Percentiles rank a stretch among this genome's conserved stretches.
Evolutionary conservation across 2,113 vertebrate genomes (phyloP).

Genomic region (Cinclus mexicanus): DNA sequence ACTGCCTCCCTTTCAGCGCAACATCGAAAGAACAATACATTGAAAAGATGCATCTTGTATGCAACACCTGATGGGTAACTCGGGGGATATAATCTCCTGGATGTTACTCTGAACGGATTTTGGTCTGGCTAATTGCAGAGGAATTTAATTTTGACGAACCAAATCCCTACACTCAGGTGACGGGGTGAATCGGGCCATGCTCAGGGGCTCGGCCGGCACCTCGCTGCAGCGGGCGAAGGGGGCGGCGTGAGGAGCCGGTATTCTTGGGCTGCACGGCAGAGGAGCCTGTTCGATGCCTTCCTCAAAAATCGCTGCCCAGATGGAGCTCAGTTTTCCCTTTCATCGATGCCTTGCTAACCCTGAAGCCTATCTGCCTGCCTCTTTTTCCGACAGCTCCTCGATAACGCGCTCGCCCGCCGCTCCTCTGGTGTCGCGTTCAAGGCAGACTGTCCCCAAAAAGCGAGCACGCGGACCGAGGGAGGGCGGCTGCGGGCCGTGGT

Average conservation of each 20-base stretch:
- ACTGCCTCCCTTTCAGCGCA: constrained; percentile 36
- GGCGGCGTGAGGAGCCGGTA: not conserved
- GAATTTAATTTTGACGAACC: constrained; percentile 7
- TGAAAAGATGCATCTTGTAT: not conserved
- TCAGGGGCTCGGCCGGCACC: not conserved
- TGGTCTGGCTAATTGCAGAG: not conserved
- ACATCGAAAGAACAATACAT: not conserved
- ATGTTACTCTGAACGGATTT: not conserved
- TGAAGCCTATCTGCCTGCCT: not conserved
- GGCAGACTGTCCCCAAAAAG: not conserved
- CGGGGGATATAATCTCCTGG: not conserved
- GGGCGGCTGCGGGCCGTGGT: accelerated
- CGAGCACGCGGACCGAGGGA: not conserved
- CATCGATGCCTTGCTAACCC: not conserved
- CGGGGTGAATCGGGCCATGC: not conserved
- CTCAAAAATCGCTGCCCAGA: not conserved
- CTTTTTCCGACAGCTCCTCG: not conserved
- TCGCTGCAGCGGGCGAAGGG: not conserved
- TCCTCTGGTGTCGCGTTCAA: not conserved
- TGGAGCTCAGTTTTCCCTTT: not conserved
- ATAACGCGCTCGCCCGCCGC: not conserved
- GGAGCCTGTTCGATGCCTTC: not conserved
- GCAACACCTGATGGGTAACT: not conserved
- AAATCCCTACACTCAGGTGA: constrained; percentile 11
- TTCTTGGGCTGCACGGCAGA: not conserved